Evolutionary conservation across 1,140 invertebrate genomes (phyloP).

Genomic region (Drosophila setifemur): DNA sequence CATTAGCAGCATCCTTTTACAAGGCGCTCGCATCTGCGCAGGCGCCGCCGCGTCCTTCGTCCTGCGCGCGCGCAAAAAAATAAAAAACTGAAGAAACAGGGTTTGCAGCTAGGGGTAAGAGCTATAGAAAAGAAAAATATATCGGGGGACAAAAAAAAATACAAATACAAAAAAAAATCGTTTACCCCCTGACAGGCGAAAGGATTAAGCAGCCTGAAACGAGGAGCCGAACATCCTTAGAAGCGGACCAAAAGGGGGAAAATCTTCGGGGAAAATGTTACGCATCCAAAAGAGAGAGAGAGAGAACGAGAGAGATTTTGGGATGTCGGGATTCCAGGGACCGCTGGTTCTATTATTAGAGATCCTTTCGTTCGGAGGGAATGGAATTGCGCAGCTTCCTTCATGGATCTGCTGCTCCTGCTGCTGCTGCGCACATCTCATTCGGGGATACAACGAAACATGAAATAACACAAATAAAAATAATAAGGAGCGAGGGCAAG

Average conservation of each 20-base stretch:
- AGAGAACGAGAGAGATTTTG: slow-evolving; percentile 14
- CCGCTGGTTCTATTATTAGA: background rate
- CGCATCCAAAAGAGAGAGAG: too few relatives aligned
- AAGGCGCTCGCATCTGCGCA: slow-evolving; percentile 56
- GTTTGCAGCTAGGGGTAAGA: slow-evolving; percentile 1
- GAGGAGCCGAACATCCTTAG: too few relatives aligned
- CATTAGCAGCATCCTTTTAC: slow-evolving; percentile 81
- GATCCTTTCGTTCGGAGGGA: background rate
- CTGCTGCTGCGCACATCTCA: slow-evolving; percentile 58
- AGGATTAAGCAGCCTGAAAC: slow-evolving; percentile 36
- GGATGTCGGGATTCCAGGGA: slow-evolving; percentile 7
- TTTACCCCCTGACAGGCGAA: slow-evolving; percentile 38
- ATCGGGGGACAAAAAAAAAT: slow-evolving; percentile 27
- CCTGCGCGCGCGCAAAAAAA: slow-evolving; percentile 68
- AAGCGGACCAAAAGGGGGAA: background rate
- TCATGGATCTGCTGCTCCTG: too few relatives aligned
- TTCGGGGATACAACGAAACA: background rate
- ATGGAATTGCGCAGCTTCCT: slow-evolving; percentile 65
- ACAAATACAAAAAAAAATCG: slow-evolving; percentile 25
- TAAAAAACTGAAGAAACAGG: slow-evolving; percentile 11
- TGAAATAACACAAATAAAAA: background rate
- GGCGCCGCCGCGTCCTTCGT: slow-evolving; percentile 57
- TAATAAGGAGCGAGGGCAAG: slow-evolving; percentile 11
- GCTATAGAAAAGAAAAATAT: background rate
- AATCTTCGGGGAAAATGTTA: slow-evolving; percentile 36